Evolutionary conservation across 2,113 vertebrate species (phyloP).

Genomic region (Mobula birostris): DNA sequence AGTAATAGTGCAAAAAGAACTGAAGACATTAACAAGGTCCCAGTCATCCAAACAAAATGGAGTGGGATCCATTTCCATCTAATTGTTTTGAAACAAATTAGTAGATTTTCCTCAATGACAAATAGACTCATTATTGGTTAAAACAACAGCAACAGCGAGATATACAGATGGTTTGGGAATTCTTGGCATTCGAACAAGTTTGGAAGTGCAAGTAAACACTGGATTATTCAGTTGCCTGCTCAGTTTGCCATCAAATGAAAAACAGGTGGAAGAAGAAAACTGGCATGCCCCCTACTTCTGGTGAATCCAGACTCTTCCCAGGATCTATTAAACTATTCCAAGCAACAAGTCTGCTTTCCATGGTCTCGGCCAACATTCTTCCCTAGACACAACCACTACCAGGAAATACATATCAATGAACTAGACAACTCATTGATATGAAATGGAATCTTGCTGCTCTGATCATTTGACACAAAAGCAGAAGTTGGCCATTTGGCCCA

Average conservation of each 20-base stretch:
- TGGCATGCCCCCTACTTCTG: not conserved
- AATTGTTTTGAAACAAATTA: constrained; percentile 22
- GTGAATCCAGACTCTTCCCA: not conserved
- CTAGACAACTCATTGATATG: not conserved
- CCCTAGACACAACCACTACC: not conserved
- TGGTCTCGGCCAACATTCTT: not conserved
- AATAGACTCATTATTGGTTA: constrained; percentile 29
- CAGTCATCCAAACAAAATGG: constrained; percentile 21
- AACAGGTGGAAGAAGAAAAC: not conserved
- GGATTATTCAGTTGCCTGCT: not conserved
- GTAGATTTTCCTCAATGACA: constrained; percentile 17
- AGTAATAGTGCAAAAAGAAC: not conserved
- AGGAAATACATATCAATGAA: not conserved
- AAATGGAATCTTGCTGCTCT: not conserved
- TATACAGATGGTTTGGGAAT: constrained; percentile 18
- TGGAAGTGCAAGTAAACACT: not conserved
- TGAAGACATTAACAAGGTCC: not conserved
- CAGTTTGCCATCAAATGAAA: not conserved
- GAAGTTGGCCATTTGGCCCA: too few species aligned
- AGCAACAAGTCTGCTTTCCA: not conserved
- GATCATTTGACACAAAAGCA: not conserved
- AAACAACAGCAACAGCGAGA: not conserved
- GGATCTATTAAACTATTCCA: not conserved
- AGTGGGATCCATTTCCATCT: not conserved
- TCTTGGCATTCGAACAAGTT: not conserved